Percentiles rank a stretch among this genome's conserved stretches.
Evolutionary conservation across 1,140 invertebrate genomes (phyloP).

Genomic region (Scaptomyza pallida): DNA sequence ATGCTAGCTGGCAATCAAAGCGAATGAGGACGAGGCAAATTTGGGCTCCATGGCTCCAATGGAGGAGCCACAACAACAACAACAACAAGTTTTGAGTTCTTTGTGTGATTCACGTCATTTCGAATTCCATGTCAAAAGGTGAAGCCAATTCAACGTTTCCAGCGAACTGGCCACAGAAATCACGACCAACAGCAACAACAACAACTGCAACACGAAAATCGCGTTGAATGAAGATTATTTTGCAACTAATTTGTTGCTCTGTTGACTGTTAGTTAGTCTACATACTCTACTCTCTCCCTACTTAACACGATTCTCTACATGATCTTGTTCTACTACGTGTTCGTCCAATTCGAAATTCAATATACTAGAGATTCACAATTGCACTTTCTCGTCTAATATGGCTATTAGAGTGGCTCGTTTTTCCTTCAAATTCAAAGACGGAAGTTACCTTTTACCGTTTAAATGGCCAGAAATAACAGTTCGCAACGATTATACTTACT

Average conservation of each 20-base stretch:
- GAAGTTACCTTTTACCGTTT: slow-evolving; percentile 69
- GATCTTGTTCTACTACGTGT: slow-evolving; percentile 2
- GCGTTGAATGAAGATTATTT: slow-evolving; percentile 63
- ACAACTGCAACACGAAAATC: slow-evolving; percentile 62
- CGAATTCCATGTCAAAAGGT: slow-evolving; percentile 81
- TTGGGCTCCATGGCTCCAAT: slow-evolving; percentile 30
- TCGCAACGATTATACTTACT: slow-evolving; percentile 23
- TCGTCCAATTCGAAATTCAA: background rate
- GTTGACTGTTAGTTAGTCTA: slow-evolving; percentile 21
- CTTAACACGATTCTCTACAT: background rate
- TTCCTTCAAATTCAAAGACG: slow-evolving; percentile 52
- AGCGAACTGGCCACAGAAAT: slow-evolving; percentile 75
- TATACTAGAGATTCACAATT: background rate
- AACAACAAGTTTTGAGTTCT: slow-evolving; percentile 49
- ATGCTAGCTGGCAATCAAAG: slow-evolving; percentile 66
- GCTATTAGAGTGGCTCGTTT: slow-evolving; percentile 51
- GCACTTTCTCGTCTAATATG: slow-evolving; percentile 59
- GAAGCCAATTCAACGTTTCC: slow-evolving; percentile 80
- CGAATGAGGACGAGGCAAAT: slow-evolving; percentile 58
- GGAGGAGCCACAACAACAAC: slow-evolving; percentile 23
- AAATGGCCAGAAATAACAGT: slow-evolving; percentile 31
- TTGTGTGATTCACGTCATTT: slow-evolving; percentile 76
- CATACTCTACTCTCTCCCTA: slow-evolving; percentile 9
- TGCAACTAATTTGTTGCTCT: slow-evolving; percentile 65
- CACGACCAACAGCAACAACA: slow-evolving; percentile 57